Conservation (phyloP, 2,113 vertebrate genomes). For the Leucosticte australis region DNA sequence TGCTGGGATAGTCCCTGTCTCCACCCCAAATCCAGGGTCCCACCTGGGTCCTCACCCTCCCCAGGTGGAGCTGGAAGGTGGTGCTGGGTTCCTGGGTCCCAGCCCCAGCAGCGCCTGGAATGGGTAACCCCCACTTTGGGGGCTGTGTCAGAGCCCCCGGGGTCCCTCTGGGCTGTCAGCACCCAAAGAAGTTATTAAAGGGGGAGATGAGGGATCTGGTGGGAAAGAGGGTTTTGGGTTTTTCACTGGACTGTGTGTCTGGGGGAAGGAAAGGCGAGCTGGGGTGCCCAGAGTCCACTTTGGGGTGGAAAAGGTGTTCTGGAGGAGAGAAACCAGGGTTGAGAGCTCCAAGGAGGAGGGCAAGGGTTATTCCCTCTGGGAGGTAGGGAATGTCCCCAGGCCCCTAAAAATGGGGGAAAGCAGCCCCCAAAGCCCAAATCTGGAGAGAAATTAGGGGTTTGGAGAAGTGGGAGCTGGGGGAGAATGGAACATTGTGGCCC, state of each 20-base stretch:
- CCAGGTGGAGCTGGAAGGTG: background rate
- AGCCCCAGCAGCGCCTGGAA: background rate
- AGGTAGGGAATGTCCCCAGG: background rate
- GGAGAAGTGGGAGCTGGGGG: background rate
- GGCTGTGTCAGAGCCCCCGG: background rate
- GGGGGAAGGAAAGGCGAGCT: rapidly evolving
- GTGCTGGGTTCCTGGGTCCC: background rate
- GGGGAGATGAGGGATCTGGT: background rate
- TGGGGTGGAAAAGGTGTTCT: background rate
- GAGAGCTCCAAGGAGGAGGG: background rate
- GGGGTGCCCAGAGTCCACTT: background rate
- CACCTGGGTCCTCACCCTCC: background rate
- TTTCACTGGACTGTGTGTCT: background rate
- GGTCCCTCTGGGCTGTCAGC: background rate
- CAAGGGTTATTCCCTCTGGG: background rate
- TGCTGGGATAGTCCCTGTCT: background rate
- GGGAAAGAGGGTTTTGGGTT: background rate
- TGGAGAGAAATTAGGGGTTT: background rate
- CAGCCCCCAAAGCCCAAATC: background rate
- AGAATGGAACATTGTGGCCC: rapidly evolving
- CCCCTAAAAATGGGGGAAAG: background rate
- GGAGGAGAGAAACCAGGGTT: background rate
- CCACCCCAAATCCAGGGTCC: background rate
- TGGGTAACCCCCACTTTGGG: background rate
- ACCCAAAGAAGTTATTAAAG: background rate